A percentile compares a stretch with the other conserved stretches of the same genome.
Conservation (phyloP, 2,113 vertebrate genomes). For the Bubo scandiacus region DNA sequence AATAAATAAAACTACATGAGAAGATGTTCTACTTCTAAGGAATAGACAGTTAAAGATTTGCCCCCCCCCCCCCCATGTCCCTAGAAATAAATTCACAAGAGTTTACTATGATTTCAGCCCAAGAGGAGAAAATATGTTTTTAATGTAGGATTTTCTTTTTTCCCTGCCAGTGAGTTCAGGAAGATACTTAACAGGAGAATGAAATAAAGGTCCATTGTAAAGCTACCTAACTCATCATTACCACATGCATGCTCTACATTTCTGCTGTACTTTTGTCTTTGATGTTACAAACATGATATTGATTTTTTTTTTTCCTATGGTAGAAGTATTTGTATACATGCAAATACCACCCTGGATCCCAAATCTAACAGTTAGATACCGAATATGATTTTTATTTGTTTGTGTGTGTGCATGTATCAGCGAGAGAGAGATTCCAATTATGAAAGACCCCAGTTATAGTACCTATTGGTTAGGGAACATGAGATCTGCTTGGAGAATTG, state of each 20-base stretch:
- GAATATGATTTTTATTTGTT: constrained; percentile 28
- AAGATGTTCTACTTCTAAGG: constrained; percentile 53
- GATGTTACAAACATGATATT: neutral
- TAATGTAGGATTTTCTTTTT: constrained; percentile 1
- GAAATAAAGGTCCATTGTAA: constrained; percentile 66
- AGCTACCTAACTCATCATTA: constrained; percentile 69
- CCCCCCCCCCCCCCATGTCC: neutral
- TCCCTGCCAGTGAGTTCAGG: constrained; percentile 44
- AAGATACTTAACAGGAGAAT: constrained; percentile 8
- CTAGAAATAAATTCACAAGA: neutral
- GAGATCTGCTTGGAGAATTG: constrained; percentile 74
- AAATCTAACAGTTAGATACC: constrained; percentile 28
- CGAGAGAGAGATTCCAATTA: neutral
- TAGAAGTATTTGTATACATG: neutral
- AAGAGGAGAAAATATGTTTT: constrained; percentile 42
- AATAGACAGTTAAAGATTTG: constrained; percentile 58
- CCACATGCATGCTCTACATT: constrained; percentile 49
- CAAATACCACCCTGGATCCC: neutral
- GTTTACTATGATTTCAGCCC: constrained; percentile 29
- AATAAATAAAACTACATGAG: constrained; percentile 70
- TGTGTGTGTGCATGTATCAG: neutral
- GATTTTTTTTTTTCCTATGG: neutral
- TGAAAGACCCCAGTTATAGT: constrained; percentile 31
- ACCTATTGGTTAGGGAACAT: constrained; percentile 40
- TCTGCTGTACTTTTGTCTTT: constrained; percentile 42